Evolutionary conservation across 2,888 invertebrate species (phyloP).

Genomic region (Alcis repandata): DNA sequence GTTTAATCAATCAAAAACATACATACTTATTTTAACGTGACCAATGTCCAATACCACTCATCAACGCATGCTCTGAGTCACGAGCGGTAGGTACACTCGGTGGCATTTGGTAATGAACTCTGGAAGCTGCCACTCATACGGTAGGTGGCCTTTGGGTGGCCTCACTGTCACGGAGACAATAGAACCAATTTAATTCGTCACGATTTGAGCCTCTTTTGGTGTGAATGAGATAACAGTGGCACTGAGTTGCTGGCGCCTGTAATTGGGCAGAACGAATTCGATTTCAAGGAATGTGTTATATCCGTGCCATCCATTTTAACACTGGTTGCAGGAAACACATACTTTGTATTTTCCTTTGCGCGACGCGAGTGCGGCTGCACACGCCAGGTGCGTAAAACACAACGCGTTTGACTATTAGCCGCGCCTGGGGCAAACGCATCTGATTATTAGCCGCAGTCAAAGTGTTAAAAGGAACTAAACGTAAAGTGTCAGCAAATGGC

Average conservation of each 20-base stretch:
- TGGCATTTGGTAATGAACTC: slow-evolving; percentile 18
- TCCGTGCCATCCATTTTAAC: no score
- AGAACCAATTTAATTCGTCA: slow-evolving; percentile 22
- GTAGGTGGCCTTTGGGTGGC: slow-evolving; percentile 25
- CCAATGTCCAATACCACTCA: neutral
- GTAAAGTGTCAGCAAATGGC: no score
- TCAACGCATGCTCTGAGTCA: slow-evolving; percentile 12
- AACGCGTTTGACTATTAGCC: no score
- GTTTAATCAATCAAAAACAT: no score
- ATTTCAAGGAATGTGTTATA: slow-evolving; percentile 6
- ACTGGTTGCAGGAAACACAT: no score
- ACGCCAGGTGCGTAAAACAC: no score
- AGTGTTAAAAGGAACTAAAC: no score
- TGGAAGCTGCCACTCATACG: slow-evolving; percentile 2
- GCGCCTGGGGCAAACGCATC: no score
- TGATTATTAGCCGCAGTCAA: no score
- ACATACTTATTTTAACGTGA: neutral
- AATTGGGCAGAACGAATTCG: slow-evolving; percentile 7
- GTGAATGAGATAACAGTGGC: slow-evolving; percentile 5
- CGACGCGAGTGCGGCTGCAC: no score
- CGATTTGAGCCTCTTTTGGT: slow-evolving; percentile 17
- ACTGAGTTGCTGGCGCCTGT: no score
- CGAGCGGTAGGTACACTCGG: neutral
- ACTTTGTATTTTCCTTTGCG: no score
- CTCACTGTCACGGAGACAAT: slow-evolving; percentile 30